Evolutionary conservation across 2,113 vertebrate genomes (phyloP).

Genomic region (Laterallus jamaicensis): DNA sequence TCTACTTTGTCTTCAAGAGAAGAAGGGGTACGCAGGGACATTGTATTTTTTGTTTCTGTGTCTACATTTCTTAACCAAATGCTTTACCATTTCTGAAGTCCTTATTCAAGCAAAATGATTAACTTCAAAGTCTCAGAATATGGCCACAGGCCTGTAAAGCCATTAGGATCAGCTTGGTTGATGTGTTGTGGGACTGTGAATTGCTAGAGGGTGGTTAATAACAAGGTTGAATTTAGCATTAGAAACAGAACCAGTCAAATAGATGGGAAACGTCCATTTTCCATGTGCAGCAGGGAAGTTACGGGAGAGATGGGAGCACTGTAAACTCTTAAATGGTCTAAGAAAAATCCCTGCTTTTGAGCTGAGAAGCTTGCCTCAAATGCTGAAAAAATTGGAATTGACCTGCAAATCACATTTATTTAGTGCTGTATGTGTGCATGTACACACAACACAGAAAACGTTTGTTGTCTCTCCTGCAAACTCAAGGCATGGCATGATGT

Average conservation of each 20-base stretch:
- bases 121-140: not conserved
- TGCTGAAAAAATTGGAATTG: not conserved
- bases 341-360: not conserved
- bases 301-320: not conserved
- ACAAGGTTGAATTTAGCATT: not conserved
- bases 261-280: not conserved
- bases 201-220: not conserved
- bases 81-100: not conserved
- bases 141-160: not conserved
- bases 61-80: not conserved
- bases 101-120: not conserved
- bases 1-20: constrained; percentile 6
- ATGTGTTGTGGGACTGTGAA: not conserved
- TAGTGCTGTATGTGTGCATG: not conserved
- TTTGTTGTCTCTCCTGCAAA: not conserved
- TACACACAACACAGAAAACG: not conserved
- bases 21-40: not conserved
- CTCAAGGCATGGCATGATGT: not conserved
- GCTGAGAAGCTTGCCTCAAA: not conserved
- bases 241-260: not conserved
- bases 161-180: not conserved
- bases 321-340: not conserved
- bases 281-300: not conserved
- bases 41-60: not conserved
- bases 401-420: not conserved